Conservation (phyloP, 2,888 invertebrate genomes). For the Tillus elongatus region DNA sequence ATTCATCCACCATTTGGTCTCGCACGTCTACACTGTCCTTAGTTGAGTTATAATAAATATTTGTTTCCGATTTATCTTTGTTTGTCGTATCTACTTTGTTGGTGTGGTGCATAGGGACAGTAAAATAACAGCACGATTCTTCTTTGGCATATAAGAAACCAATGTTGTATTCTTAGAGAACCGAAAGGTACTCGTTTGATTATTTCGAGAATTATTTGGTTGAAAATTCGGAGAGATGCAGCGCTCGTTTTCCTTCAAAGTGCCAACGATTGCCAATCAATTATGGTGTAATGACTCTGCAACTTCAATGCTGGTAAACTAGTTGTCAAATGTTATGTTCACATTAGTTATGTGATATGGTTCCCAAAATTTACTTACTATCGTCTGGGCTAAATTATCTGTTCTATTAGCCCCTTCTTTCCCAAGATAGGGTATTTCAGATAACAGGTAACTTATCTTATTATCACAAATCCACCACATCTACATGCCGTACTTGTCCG, state of each 20-base stretch:
- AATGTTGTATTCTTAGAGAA: conserved; percentile 9
- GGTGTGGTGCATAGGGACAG: conserved; percentile 8
- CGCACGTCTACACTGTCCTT: no score
- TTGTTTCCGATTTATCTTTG: conserved; percentile 7
- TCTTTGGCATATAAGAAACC: conserved; percentile 9
- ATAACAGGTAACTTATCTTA: conserved; percentile 7
- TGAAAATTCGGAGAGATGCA: conserved; percentile 10
- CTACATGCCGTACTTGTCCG: conserved; percentile 17
- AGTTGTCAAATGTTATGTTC: conserved; percentile 8
- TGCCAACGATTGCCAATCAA: conserved; percentile 9
- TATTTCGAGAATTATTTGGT: conserved; percentile 7
- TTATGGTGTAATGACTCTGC: conserved; percentile 9
- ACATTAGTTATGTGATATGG: conserved; percentile 4
- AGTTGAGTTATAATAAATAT: no score
- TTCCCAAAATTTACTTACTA: conserved; percentile 1
- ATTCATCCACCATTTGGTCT: no score
- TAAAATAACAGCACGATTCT: conserved; percentile 9
- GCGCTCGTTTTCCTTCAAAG: conserved; percentile 9
- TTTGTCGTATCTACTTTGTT: conserved; percentile 2
- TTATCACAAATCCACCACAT: conserved; percentile 9
- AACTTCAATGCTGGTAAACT: conserved; percentile 9
- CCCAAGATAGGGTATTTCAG: conserved; percentile 9
- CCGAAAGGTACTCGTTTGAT: conserved; percentile 4
- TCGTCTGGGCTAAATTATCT: not conserved
- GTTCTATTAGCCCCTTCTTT: conserved; percentile 8